Evolutionary conservation across 2,113 vertebrate species (phyloP).

Genomic region (Myodes glareolus): DNA sequence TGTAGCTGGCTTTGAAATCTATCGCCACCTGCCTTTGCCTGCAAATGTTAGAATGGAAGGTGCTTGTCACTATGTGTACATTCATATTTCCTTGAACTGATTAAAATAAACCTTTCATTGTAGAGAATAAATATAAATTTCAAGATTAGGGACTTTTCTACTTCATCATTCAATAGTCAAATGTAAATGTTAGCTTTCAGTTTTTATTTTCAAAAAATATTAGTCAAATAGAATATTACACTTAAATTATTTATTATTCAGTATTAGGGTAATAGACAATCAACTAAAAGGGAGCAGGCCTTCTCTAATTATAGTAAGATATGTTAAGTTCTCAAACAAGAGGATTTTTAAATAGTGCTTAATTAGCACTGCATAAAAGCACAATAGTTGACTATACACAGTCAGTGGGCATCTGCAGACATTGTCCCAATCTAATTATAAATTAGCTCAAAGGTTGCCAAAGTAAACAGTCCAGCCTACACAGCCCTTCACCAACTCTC

Average conservation of each 20-base stretch:
- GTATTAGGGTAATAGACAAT: not conserved
- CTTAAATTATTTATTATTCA: not conserved
- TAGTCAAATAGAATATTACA: not conserved
- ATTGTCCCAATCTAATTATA: slow-evolving; percentile 4
- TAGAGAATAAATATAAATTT: not conserved
- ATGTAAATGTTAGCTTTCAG: not conserved
- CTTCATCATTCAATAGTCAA: not conserved
- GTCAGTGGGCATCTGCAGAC: not conserved
- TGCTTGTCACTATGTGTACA: not conserved
- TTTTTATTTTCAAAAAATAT: not conserved
- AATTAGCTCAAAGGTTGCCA: slow-evolving; percentile 24
- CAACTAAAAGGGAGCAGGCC: not conserved
- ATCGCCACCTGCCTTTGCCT: no score
- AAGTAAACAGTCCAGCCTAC: slow-evolving; percentile 19
- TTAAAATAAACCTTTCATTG: not conserved
- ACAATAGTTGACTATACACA: not conserved
- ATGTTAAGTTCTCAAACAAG: slow-evolving; percentile 27
- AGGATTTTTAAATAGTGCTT: not conserved
- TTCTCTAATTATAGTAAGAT: not conserved
- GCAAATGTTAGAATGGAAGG: not conserved
- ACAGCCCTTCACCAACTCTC: not conserved
- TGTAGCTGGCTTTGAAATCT: not conserved
- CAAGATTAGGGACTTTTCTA: not conserved
- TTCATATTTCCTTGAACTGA: slow-evolving; percentile 8
- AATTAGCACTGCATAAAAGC: not conserved